A percentile compares a stretch with the other conserved stretches of the same genome.
Evolutionary conservation across 2,113 vertebrate species (phyloP).

Genomic region (Chaetodon auriga): DNA sequence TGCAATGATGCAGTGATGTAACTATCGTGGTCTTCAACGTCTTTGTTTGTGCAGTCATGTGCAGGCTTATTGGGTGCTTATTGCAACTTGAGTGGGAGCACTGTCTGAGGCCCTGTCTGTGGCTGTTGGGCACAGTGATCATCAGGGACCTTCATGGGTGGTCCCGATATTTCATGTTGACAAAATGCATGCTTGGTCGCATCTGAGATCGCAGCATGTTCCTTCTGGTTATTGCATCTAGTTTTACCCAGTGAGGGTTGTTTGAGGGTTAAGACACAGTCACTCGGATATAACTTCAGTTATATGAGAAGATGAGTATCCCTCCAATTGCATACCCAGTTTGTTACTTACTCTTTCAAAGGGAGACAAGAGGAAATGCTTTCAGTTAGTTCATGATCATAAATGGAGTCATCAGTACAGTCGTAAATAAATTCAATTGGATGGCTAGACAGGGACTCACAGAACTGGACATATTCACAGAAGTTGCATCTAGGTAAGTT

Average conservation of each 20-base stretch:
- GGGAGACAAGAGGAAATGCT: background rate
- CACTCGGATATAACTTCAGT: background rate
- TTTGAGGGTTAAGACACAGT: too few relatives aligned
- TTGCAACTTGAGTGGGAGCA: background rate
- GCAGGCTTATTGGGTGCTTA: background rate
- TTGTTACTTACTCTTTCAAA: background rate
- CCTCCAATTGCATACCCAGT: background rate
- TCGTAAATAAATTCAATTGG: background rate
- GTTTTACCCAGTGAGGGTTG: too few relatives aligned
- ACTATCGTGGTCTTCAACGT: background rate
- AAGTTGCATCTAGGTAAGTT: background rate
- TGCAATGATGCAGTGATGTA: background rate
- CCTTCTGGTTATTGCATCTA: too few relatives aligned
- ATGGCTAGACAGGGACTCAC: background rate
- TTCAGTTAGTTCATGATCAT: background rate
- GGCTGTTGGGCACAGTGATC: too few relatives aligned
- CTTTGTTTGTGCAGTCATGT: background rate
- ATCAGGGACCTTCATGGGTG: too few relatives aligned
- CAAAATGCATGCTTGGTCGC: background rate
- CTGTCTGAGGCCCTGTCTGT: too few relatives aligned
- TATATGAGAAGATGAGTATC: background rate
- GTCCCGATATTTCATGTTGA: background rate
- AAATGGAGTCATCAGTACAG: background rate
- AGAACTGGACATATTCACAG: background rate
- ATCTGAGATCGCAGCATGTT: too few relatives aligned